Evolutionary conservation across 2,888 invertebrate species (phyloP).

Genomic region (Philopedon plagiatum): DNA sequence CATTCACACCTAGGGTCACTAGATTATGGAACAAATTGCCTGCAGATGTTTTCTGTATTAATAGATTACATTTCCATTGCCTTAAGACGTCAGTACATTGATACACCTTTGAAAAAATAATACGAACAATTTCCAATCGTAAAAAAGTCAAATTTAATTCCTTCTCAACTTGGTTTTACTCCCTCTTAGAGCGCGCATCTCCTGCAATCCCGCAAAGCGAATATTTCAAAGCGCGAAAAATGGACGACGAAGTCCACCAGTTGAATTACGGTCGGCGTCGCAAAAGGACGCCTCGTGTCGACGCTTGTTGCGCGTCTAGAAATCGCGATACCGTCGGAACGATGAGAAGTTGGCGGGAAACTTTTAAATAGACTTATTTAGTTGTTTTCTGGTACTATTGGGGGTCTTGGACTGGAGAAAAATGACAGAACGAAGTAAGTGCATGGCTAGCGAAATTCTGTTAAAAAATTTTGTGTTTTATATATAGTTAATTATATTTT

Average conservation of each 20-base stretch:
- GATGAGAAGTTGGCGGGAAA: slow-evolving; percentile 22
- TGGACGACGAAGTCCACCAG: slow-evolving; percentile 32
- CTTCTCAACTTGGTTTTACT: too few relatives aligned
- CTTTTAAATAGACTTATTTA: neutral
- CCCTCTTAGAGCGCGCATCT: neutral
- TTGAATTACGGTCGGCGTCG: slow-evolving; percentile 38
- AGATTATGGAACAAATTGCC: too few relatives aligned
- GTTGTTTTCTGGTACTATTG: neutral
- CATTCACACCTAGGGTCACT: too few relatives aligned
- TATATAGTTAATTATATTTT: too few relatives aligned
- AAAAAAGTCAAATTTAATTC: too few relatives aligned
- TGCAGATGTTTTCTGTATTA: too few relatives aligned
- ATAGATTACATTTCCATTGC: too few relatives aligned
- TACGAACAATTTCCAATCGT: too few relatives aligned
- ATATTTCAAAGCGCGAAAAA: neutral
- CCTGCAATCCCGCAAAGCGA: neutral
- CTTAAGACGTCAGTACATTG: too few relatives aligned
- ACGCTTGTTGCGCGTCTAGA: neutral
- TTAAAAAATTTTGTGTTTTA: too few relatives aligned
- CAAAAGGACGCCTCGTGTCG: slow-evolving; percentile 15
- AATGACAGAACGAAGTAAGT: slow-evolving; percentile 14
- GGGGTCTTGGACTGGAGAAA: neutral
- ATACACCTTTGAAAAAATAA: too few relatives aligned
- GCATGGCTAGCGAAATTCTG: too few relatives aligned
- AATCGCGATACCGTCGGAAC: neutral